Conservation (phyloP, 2,888 invertebrate species). For the Ormyrus thymus region DNA sequence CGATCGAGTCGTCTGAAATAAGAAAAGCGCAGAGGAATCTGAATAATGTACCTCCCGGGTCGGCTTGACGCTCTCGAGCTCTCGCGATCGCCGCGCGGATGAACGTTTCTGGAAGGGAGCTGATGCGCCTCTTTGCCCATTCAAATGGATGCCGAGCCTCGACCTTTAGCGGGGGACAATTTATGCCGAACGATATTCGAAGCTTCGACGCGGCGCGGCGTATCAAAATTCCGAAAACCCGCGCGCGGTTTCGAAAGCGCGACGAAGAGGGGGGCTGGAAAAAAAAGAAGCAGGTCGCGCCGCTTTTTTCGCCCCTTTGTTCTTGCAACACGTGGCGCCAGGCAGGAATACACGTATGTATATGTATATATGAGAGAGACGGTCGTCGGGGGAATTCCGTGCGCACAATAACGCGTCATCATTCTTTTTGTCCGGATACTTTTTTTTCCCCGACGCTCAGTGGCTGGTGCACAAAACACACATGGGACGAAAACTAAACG, state of each 20-base stretch:
- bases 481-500: too few relatives aligned
- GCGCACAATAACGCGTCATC: slow-evolving; percentile 6
- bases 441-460: too few relatives aligned
- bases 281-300: too few relatives aligned
- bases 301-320: too few relatives aligned
- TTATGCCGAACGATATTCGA: neutral
- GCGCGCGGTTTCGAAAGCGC: too few relatives aligned
- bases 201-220: too few relatives aligned
- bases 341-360: too few relatives aligned
- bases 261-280: too few relatives aligned
- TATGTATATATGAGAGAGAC: neutral
- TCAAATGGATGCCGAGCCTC: slow-evolving; percentile 4
- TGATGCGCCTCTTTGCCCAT: neutral
- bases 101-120: neutral
- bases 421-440: neutral
- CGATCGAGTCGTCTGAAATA: slow-evolving; percentile 1
- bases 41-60: slow-evolving; percentile 12
- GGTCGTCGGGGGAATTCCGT: neutral
- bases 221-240: too few relatives aligned
- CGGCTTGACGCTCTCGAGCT: slow-evolving; percentile 17
- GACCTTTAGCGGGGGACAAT: neutral
- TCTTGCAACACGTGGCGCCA: too few relatives aligned
- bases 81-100: neutral
- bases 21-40: neutral
- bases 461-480: too few relatives aligned